Conservation (phyloP, 1,140 invertebrate genomes). For the Spodoptera frugiperda region DNA sequence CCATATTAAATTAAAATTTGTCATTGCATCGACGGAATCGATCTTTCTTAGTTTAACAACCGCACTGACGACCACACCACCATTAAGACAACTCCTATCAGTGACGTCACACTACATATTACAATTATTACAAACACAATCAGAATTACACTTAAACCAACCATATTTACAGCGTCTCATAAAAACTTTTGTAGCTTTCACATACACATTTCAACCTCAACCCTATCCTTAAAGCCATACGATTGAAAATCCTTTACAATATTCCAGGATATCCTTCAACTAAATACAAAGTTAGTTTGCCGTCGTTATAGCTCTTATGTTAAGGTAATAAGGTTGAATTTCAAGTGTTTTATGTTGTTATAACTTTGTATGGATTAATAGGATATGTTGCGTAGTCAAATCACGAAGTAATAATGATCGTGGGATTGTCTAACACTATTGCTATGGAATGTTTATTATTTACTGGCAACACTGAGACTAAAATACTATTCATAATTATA, state of each 20-base stretch:
- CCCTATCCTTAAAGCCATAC: background rate
- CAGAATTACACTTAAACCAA: conserved; percentile 32
- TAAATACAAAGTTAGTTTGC: background rate
- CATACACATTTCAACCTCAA: background rate
- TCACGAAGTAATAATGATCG: conserved; percentile 43
- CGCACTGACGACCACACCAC: too few relatives aligned
- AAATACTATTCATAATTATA: conserved; percentile 6
- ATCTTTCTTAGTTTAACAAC: too few relatives aligned
- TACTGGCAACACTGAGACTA: conserved; percentile 19
- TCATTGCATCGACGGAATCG: too few relatives aligned
- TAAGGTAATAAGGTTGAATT: background rate
- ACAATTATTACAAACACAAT: conserved; percentile 23
- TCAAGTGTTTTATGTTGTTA: background rate
- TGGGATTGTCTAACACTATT: conserved; percentile 38
- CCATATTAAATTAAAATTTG: too few relatives aligned
- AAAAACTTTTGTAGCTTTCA: conserved; percentile 34
- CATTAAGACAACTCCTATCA: background rate
- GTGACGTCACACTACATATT: conserved; percentile 20
- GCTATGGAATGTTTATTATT: conserved; percentile 36
- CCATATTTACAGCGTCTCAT: conserved; percentile 35
- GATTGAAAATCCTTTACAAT: background rate
- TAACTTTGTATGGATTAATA: conserved; percentile 30
- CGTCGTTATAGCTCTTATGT: background rate
- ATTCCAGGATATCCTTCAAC: background rate
- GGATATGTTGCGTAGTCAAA: conserved; percentile 40